These are phyloP conservation scores for Eira barbara DNA, from an alignment of 2,113 vertebrate genomes.

Conservation along the genomic window DNA sequence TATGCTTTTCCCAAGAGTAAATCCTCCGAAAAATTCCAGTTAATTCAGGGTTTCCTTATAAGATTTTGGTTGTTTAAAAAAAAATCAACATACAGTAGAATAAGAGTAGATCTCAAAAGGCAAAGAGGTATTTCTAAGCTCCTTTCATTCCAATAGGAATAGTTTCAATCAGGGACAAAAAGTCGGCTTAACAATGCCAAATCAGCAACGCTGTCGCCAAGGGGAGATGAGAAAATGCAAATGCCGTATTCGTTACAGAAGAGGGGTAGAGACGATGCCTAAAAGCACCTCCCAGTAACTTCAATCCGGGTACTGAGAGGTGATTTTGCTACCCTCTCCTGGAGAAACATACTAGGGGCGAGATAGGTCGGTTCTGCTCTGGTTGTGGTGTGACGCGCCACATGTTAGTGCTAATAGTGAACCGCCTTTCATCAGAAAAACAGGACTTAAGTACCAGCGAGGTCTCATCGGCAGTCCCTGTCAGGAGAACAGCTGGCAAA, in stretches of 20 bases:
- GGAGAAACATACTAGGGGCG: neutral
- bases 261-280: neutral
- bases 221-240: neutral
- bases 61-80: neutral
- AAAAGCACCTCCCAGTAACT: neutral
- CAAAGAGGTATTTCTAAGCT: neutral
- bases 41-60: neutral
- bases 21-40: neutral
- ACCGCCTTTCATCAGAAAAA: conserved; percentile 62
- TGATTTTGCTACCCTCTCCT: neutral
- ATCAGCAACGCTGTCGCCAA: neutral
- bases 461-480: conserved; percentile 47
- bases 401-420: conserved; percentile 67
- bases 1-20: neutral
- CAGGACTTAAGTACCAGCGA: conserved; percentile 51
- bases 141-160: neutral
- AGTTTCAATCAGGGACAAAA: neutral
- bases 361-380: conserved; percentile 44
- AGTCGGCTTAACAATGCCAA: neutral
- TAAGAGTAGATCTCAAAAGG: neutral
- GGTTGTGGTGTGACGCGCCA: conserved; percentile 56
- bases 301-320: neutral
- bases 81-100: neutral
- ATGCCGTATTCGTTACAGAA: neutral
- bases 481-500: conserved; percentile 62